Percentiles rank a stretch among this genome's conserved stretches.
These are phyloP conservation scores for Edolisoma coerulescens DNA, from an alignment of 2,113 vertebrate species.

Conservation along the genomic window DNA sequence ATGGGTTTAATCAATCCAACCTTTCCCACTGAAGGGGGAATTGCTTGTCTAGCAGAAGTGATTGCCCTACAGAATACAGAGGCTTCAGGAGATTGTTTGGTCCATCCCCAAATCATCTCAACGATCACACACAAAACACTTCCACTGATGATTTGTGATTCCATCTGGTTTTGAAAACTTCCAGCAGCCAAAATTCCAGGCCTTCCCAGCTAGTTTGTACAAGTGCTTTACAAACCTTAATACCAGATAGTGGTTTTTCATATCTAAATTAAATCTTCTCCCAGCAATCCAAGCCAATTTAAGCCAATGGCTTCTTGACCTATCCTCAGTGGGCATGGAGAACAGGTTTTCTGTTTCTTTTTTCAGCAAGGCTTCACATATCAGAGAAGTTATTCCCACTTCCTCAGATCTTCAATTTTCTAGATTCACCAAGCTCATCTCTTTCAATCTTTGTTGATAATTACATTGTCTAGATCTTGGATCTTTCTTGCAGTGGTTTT, in stretches of 20 bases:
- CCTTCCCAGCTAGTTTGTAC: neutral
- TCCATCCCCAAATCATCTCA: neutral
- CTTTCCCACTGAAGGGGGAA: neutral
- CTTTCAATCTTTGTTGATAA: neutral
- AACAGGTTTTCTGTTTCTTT: neutral
- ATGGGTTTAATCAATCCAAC: neutral
- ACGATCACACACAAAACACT: rapidly evolving
- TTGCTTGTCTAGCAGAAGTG: neutral
- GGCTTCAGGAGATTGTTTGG: neutral
- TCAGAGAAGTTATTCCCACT: neutral
- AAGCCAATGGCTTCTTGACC: neutral
- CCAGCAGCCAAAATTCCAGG: neutral
- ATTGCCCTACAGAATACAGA: neutral
- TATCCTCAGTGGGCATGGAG: neutral
- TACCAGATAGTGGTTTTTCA: neutral
- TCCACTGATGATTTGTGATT: neutral
- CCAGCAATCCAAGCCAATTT: neutral
- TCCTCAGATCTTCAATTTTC: neutral
- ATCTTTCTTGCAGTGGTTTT: neutral
- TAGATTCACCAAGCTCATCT: neutral
- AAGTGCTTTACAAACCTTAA: neutral
- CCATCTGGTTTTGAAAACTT: neutral
- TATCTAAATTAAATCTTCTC: slow-evolving; percentile 37
- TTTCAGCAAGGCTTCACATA: neutral
- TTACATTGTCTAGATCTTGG: neutral